Conservation (phyloP, 2,797 vertebrate genomes). For the Rousettus madagascariensis region DNA sequence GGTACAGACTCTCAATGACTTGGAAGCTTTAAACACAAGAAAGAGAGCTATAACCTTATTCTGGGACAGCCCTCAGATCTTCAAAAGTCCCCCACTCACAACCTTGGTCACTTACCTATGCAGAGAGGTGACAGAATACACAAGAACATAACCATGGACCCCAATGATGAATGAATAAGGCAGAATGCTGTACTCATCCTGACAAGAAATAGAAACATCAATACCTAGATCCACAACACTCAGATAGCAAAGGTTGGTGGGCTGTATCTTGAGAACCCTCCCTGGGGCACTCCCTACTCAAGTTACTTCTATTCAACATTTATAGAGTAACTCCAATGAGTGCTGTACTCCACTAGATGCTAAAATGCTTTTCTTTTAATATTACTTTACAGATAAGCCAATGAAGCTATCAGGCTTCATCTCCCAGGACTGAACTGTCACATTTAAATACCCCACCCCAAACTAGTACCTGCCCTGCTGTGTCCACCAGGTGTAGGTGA, state of each 20-base stretch:
- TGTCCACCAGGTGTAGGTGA: constrained; percentile 91
- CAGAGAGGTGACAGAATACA: constrained; percentile 90
- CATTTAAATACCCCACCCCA: constrained; percentile 31
- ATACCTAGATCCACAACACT: background rate
- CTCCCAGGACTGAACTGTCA: background rate
- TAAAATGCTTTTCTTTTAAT: constrained; percentile 27
- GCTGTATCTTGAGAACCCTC: background rate
- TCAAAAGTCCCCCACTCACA: background rate
- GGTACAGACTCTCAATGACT: constrained; percentile 90
- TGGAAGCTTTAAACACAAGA: constrained; percentile 88
- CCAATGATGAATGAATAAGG: constrained; percentile 89
- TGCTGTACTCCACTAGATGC: background rate
- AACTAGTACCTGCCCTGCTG: constrained; percentile 88
- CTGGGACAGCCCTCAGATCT: background rate
- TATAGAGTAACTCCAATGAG: background rate
- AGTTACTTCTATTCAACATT: constrained; percentile 26
- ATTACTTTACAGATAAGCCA: background rate
- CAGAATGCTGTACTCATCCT: constrained; percentile 92
- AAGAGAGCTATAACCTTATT: constrained; percentile 26
- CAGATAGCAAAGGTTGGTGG: background rate
- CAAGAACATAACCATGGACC: constrained; percentile 90
- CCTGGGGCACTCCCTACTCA: background rate
- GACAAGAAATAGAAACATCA: constrained; percentile 52
- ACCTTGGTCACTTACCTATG: constrained; percentile 85
- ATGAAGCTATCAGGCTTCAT: background rate